These are phyloP conservation scores for Zosterops japonicus DNA, from an alignment of 2,113 vertebrate genomes.

Conservation along the genomic window DNA sequence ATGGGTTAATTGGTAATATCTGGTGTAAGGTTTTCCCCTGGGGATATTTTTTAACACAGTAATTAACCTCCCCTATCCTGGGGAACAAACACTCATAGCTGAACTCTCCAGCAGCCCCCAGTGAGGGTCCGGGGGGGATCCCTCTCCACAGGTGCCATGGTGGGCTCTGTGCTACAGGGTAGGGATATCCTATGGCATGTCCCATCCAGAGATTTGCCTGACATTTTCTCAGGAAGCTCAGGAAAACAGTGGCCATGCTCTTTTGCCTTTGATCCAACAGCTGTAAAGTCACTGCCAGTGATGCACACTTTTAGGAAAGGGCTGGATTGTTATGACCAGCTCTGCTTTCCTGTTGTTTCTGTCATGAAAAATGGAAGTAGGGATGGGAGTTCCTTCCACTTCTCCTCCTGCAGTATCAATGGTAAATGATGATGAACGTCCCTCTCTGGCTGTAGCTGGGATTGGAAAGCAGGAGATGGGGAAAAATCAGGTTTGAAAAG, in stretches of 20 bases:
- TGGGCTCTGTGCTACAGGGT: neutral
- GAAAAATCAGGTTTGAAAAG: neutral
- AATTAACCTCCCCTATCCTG: neutral
- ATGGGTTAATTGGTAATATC: conserved; percentile 62
- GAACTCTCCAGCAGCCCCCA: neutral
- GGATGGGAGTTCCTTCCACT: neutral
- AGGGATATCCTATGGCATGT: neutral
- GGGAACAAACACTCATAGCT: neutral
- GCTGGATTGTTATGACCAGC: neutral
- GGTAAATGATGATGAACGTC: neutral
- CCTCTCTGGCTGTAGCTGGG: neutral
- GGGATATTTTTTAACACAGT: neutral
- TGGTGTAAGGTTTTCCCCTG: neutral
- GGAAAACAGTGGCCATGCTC: neutral
- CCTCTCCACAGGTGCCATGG: accelerated
- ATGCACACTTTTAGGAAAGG: neutral
- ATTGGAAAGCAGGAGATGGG: neutral
- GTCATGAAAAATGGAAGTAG: neutral
- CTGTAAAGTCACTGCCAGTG: neutral
- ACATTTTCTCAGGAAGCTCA: neutral
- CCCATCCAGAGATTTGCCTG: accelerated
- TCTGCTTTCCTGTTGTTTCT: neutral
- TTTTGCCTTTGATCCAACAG: neutral
- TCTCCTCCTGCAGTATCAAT: neutral
- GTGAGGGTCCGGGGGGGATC: neutral